A percentile compares a stretch with the other conserved stretches of the same genome.
Evolutionary conservation across 2,797 vertebrate genomes (phyloP).

Genomic region (Notolabrus celidotus): DNA sequence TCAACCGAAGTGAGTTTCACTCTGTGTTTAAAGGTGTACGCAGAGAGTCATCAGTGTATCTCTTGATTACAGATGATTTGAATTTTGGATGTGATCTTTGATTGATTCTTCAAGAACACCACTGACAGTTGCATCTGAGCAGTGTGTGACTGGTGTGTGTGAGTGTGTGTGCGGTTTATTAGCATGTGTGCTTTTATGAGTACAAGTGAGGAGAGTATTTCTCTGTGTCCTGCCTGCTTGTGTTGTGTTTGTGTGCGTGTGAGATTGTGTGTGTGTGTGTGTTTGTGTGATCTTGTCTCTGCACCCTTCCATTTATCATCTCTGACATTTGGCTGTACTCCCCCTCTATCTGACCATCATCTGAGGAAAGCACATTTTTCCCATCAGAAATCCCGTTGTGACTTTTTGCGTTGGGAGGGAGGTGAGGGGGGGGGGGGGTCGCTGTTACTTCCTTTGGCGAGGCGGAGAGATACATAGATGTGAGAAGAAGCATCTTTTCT

Average conservation of each 20-base stretch:
- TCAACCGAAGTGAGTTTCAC: too few species aligned
- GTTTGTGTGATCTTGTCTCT: constrained; percentile 79
- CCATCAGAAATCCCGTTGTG: constrained; percentile 87
- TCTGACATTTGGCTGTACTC: constrained; percentile 88
- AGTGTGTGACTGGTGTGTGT: background rate
- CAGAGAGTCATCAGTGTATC: background rate
- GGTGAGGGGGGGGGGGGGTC: constrained; percentile 28
- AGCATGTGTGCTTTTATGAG: constrained; percentile 39
- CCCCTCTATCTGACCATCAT: constrained; percentile 84
- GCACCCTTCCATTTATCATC: constrained; percentile 86
- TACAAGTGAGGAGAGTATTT: constrained; percentile 42
- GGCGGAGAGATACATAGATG: constrained; percentile 78
- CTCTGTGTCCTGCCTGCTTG: constrained; percentile 19
- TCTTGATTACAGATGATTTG: background rate
- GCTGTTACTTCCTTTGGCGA: constrained; percentile 81
- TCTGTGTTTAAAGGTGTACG: background rate
- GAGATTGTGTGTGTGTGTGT: constrained; percentile 37
- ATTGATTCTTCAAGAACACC: constrained; percentile 43
- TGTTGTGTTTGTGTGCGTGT: constrained; percentile 39
- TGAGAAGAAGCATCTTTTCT: constrained; percentile 74
- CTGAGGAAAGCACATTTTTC: constrained; percentile 88
- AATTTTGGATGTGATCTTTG: constrained; percentile 7
- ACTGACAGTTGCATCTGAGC: constrained; percentile 12
- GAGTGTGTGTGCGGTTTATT: constrained; percentile 1
- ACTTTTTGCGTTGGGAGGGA: constrained; percentile 78